These are phyloP conservation scores for Incurvaria masculella DNA, from an alignment of 2,888 invertebrate species.

Conservation along the genomic window DNA sequence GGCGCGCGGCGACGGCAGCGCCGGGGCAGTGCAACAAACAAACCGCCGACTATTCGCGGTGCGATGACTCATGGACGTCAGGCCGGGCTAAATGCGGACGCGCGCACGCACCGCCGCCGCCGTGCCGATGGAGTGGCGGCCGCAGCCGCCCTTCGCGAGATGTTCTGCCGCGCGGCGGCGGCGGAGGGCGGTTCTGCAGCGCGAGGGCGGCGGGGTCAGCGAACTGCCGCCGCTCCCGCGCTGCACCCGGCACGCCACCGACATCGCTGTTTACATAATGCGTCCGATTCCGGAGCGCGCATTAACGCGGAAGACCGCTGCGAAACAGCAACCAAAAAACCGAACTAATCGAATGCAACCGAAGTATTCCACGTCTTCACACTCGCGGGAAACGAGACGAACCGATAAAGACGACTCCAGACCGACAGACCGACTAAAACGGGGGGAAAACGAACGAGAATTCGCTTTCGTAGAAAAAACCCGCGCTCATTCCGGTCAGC, in stretches of 20 bases:
- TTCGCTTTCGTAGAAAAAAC: too few relatives aligned
- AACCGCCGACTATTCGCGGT: slow-evolving; percentile 49
- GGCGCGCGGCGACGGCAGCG: slow-evolving; percentile 28
- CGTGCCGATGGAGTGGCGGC: slow-evolving; percentile 18
- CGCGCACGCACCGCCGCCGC: slow-evolving; percentile 14
- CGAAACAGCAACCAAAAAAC: background rate
- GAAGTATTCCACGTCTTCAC: background rate
- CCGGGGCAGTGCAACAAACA: slow-evolving; percentile 52
- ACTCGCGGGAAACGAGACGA: background rate
- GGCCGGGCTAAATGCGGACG: slow-evolving; percentile 54
- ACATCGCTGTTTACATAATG: background rate
- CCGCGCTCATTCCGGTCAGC: too few relatives aligned
- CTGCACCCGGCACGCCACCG: slow-evolving; percentile 35
- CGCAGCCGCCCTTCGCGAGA: slow-evolving; percentile 51
- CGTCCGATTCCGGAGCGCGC: background rate
- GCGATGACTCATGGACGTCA: slow-evolving; percentile 50
- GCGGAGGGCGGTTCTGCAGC: slow-evolving; percentile 18
- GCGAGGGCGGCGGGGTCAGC: slow-evolving; percentile 44
- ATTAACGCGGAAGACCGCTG: background rate
- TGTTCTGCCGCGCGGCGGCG: slow-evolving; percentile 26
- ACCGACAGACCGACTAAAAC: too few relatives aligned
- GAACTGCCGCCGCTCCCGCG: slow-evolving; percentile 46
- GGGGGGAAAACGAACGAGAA: too few relatives aligned
- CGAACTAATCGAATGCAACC: too few relatives aligned
- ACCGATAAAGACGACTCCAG: too few relatives aligned